Conservation (phyloP, 2,888 invertebrate genomes). For the Zootermopsis nevadensis region DNA sequence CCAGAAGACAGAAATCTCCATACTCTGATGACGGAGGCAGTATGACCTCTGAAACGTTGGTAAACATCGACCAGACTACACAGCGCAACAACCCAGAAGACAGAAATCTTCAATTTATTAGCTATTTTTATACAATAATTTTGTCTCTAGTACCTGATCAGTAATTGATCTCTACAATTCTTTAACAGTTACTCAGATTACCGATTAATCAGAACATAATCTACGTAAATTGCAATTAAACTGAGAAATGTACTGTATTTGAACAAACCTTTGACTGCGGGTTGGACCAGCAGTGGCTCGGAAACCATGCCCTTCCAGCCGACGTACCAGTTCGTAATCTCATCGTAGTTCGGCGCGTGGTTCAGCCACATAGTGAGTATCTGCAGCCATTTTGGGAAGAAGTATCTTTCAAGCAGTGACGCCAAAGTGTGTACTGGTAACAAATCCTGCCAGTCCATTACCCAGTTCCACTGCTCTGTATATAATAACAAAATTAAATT, state of each 20-base stretch:
- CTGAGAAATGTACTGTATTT: neutral
- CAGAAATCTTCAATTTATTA: no score
- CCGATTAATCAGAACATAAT: neutral
- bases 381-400: slow-evolving; percentile 94
- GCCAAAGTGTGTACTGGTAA: slow-evolving; percentile 82
- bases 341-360: slow-evolving; percentile 88
- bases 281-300: slow-evolving; percentile 66
- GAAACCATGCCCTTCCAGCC: slow-evolving; percentile 72
- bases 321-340: slow-evolving; percentile 88
- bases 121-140: no score
- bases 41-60: no score
- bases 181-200: no score
- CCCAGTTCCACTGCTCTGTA: slow-evolving; percentile 92
- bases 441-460: slow-evolving; percentile 92
- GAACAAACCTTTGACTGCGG: slow-evolving; percentile 66
- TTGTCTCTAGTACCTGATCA: no score
- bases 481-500: no score
- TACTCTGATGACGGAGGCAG: no score
- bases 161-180: no score
- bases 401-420: slow-evolving; percentile 83
- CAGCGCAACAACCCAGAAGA: no score
- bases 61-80: no score
- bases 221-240: neutral
- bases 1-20: no score
- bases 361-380: slow-evolving; percentile 90